A percentile compares a stretch with the other conserved stretches of the same genome.
Evolutionary conservation across 1,140 invertebrate species (phyloP).

Genomic region (Cheumatopsyche charites): DNA sequence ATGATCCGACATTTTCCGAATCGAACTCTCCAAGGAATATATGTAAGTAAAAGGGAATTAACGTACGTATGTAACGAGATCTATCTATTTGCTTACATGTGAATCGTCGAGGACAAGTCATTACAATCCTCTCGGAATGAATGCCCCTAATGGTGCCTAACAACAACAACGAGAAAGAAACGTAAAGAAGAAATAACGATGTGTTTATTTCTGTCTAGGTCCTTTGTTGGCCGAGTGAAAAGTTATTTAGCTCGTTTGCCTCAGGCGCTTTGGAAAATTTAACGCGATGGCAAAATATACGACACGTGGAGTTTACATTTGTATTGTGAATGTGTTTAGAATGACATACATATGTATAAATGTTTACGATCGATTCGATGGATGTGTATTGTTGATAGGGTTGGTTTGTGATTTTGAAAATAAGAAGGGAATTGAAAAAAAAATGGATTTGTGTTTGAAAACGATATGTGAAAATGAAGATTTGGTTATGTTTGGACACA

Average conservation of each 20-base stretch:
- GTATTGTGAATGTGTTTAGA: neutral
- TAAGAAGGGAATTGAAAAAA: too few relatives aligned
- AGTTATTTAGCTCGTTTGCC: conserved; percentile 21
- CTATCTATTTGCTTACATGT: too few relatives aligned
- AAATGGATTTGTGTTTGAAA: too few relatives aligned
- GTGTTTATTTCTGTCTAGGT: conserved; percentile 20
- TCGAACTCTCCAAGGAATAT: too few relatives aligned
- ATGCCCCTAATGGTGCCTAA: conserved; percentile 1
- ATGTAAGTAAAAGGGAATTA: too few relatives aligned
- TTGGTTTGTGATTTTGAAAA: too few relatives aligned
- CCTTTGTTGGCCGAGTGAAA: neutral
- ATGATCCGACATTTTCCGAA: too few relatives aligned
- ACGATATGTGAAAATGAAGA: too few relatives aligned
- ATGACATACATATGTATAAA: neutral
- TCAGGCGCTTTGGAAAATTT: conserved; percentile 17
- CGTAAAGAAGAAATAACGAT: conserved; percentile 17
- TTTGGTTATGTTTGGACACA: too few relatives aligned
- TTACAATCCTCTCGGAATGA: conserved; percentile 1
- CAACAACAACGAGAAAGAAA: neutral
- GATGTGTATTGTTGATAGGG: too few relatives aligned
- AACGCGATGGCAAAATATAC: neutral
- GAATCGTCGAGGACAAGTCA: conserved; percentile 5
- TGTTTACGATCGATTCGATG: neutral
- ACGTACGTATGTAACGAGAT: too few relatives aligned
- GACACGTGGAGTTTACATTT: neutral